phyloP scores from a whole-genome alignment of 1,140 invertebrate genomes.

The Aphelenchoides besseyi region DNA sequence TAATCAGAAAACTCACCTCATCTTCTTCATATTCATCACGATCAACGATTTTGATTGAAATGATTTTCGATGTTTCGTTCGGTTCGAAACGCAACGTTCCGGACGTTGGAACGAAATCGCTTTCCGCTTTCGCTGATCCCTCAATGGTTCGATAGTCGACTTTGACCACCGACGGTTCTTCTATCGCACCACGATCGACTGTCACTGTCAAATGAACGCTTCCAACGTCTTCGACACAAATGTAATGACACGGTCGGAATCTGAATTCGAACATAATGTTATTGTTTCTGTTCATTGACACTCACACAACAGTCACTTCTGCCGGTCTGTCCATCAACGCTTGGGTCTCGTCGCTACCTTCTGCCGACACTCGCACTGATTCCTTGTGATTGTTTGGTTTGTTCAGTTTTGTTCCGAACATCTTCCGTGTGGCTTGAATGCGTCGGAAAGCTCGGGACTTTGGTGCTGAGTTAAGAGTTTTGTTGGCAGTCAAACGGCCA shows the following conservation, averaged over 20 bases:
- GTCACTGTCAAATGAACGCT: constrained; percentile 82
- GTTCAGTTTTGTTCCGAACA: constrained; percentile 76
- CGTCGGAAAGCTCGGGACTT: constrained; percentile 87
- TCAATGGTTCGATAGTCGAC: constrained; percentile 58
- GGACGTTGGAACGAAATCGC: constrained; percentile 83
- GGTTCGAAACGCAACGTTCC: constrained; percentile 76
- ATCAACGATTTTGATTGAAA: constrained; percentile 58
- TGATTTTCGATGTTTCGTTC: constrained; percentile 43
- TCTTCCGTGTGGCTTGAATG: constrained; percentile 80
- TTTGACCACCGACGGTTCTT: constrained; percentile 59
- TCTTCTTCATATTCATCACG: constrained; percentile 59
- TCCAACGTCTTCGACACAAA: constrained; percentile 95
- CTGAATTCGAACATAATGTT: constrained; percentile 45
- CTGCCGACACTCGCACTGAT: not conserved
- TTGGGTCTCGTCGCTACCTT: not conserved
- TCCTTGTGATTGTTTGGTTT: not conserved
- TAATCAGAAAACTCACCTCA: no score
- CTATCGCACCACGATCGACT: constrained; percentile 76
- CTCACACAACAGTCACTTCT: constrained; percentile 45
- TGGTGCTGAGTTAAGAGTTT: constrained; percentile 83
- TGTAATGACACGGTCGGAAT: constrained; percentile 93
- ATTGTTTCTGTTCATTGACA: not conserved
- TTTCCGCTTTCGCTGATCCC: constrained; percentile 87
- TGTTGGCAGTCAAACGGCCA: constrained; percentile 88
- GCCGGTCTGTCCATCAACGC: constrained; percentile 39